Percentiles rank a stretch among this genome's conserved stretches.
Conservation (phyloP, 2,888 invertebrate genomes). For the Sinopyrophorus schimmeli region DNA sequence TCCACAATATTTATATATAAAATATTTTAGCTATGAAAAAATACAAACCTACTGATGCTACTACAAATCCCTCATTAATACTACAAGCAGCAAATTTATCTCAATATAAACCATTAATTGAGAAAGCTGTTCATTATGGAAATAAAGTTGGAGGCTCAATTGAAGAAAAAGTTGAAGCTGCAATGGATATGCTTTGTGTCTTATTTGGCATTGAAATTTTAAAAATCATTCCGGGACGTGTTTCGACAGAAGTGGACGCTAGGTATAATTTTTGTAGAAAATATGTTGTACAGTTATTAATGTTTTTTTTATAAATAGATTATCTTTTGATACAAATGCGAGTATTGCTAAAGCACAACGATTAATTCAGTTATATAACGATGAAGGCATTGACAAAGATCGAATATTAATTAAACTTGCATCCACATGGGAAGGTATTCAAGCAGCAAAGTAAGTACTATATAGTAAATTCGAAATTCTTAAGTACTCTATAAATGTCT, state of each 20-base stretch:
- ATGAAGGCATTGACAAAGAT: constrained; percentile 87
- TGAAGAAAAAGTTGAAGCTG: constrained; percentile 76
- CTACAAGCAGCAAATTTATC: constrained; percentile 91
- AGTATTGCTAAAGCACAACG: constrained; percentile 89
- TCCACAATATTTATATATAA: neutral
- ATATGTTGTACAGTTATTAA: constrained; percentile 6
- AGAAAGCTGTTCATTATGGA: constrained; percentile 89
- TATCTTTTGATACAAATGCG: constrained; percentile 92
- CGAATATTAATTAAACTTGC: constrained; percentile 96
- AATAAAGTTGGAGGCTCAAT: constrained; percentile 68
- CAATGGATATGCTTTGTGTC: constrained; percentile 93
- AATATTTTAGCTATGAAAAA: constrained; percentile 81
- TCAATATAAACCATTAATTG: constrained; percentile 87
- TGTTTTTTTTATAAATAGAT: constrained; percentile 57
- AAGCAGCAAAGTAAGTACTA: constrained; percentile 83
- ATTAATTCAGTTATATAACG: constrained; percentile 87
- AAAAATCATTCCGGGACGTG: constrained; percentile 95
- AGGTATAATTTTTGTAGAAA: constrained; percentile 58
- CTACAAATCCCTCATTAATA: constrained; percentile 97
- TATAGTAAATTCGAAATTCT: neutral
- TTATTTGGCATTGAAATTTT: constrained; percentile 96
- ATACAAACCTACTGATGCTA: constrained; percentile 98
- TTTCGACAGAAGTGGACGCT: constrained; percentile 96
- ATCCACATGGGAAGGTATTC: constrained; percentile 99
- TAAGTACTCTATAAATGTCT: constrained; percentile 37